Conservation (phyloP, 1,140 invertebrate genomes). For the Trissolcus basalis region DNA sequence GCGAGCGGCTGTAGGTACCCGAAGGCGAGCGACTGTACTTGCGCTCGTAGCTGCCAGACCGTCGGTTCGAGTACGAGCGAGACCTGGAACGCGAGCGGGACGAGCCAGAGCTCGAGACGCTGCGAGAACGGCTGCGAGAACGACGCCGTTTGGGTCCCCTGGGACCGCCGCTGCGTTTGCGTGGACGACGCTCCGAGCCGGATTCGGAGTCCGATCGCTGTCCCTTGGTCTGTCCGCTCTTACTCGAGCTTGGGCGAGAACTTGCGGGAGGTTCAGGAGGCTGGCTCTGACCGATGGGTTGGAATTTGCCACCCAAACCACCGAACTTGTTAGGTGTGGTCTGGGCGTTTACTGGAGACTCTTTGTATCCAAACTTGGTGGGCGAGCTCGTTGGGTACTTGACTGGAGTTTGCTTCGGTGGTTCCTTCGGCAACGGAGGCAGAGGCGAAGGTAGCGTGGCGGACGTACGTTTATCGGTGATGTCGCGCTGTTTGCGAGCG, state of each 20-base stretch:
- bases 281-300: slow-evolving; percentile 70
- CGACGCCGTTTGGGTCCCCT: slow-evolving; percentile 60
- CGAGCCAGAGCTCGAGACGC: slow-evolving; percentile 75
- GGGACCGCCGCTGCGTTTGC: slow-evolving; percentile 63
- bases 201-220: slow-evolving; percentile 73
- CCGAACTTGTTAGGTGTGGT: slow-evolving; percentile 63
- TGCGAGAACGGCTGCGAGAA: slow-evolving; percentile 75
- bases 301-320: slow-evolving; percentile 70
- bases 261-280: slow-evolving; percentile 67
- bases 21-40: slow-evolving; percentile 77
- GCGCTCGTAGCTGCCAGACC: slow-evolving; percentile 78
- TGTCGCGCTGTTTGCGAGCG: slow-evolving; percentile 72
- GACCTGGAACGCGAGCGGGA: slow-evolving; percentile 77
- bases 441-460: slow-evolving; percentile 73
- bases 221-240: slow-evolving; percentile 67
- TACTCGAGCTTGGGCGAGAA: slow-evolving; percentile 58
- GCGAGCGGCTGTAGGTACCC: slow-evolving; percentile 71
- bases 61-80: slow-evolving; percentile 70
- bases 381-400: slow-evolving; percentile 72
- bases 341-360: slow-evolving; percentile 57
- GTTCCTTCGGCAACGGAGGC: slow-evolving; percentile 72
- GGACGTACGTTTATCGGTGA: slow-evolving; percentile 70
- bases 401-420: slow-evolving; percentile 72
- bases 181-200: slow-evolving; percentile 64
- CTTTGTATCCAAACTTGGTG: slow-evolving; percentile 71